Conservation (phyloP, 2,888 invertebrate genomes). For the Philonicus albiceps region DNA sequence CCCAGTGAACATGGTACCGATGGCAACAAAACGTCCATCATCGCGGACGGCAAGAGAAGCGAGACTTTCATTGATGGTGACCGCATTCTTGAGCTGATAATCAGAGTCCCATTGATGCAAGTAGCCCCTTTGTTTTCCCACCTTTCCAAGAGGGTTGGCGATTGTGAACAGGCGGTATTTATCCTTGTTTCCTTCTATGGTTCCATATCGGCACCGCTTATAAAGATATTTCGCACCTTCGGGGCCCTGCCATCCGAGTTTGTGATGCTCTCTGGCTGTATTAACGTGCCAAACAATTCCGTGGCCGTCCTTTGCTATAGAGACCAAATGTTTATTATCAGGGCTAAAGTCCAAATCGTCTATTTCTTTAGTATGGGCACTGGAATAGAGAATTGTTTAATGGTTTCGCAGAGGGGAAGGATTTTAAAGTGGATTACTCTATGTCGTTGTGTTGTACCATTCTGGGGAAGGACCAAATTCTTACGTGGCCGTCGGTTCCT, state of each 20-base stretch:
- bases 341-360: conserved; percentile 94
- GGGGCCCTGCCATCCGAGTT: conserved; percentile 78
- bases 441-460: conserved; percentile 75
- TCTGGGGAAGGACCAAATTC: conserved; percentile 89
- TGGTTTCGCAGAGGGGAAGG: background rate
- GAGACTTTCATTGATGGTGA: conserved; percentile 76
- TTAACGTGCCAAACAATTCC: conserved; percentile 81
- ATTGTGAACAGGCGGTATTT: conserved; percentile 77
- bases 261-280: conserved; percentile 71
- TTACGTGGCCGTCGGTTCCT: conserved; percentile 86
- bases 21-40: conserved; percentile 90
- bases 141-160: conserved; percentile 79
- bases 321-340: conserved; percentile 77
- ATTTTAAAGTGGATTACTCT: conserved; percentile 55
- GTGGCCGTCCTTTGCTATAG: conserved; percentile 87
- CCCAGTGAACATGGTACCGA: conserved; percentile 94
- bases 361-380: conserved; percentile 87
- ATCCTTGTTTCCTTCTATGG: conserved; percentile 73
- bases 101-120: conserved; percentile 81
- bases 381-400: conserved; percentile 39
- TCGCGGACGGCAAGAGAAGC: conserved; percentile 87
- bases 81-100: conserved; percentile 68
- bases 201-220: conserved; percentile 81
- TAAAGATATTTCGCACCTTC: conserved; percentile 82
- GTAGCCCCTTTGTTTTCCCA: conserved; percentile 75